phyloP scores from a whole-genome alignment of 2,797 vertebrate species.

The Anguilla obscura region DNA sequence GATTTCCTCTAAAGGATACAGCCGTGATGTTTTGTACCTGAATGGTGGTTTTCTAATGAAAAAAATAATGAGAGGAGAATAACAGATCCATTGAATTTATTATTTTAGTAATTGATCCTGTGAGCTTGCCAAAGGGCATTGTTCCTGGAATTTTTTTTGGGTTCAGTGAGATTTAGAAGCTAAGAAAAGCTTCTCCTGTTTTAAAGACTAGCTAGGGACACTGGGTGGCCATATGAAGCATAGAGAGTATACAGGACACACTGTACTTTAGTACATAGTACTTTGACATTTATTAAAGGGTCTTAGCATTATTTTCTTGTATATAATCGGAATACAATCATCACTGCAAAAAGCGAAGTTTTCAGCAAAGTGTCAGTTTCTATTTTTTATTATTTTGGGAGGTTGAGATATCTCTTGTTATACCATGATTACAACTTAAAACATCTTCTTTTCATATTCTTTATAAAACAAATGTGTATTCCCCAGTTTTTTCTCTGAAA shows the following conservation, averaged over 20 bases:
- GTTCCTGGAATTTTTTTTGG: not conserved
- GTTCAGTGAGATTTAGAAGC: not conserved
- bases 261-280: not conserved
- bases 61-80: not conserved
- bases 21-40: not conserved
- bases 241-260: not conserved
- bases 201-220: not conserved
- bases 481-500: not conserved
- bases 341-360: not conserved
- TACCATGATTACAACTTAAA: not conserved
- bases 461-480: not conserved
- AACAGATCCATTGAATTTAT: not conserved
- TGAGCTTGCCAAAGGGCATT: not conserved
- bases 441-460: not conserved
- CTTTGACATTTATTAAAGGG: not conserved
- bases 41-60: not conserved
- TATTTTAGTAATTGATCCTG: not conserved
- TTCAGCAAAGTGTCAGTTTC: not conserved
- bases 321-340: not conserved
- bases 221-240: not conserved
- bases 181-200: not conserved
- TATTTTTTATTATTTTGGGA: not conserved
- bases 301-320: not conserved
- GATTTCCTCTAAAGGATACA: slow-evolving; percentile 5
- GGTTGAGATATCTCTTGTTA: not conserved